Evolutionary conservation across 2,888 invertebrate genomes (phyloP), one percentile per base, ranked within the genome.

Genomic region (Chesias legatella): DNA sequence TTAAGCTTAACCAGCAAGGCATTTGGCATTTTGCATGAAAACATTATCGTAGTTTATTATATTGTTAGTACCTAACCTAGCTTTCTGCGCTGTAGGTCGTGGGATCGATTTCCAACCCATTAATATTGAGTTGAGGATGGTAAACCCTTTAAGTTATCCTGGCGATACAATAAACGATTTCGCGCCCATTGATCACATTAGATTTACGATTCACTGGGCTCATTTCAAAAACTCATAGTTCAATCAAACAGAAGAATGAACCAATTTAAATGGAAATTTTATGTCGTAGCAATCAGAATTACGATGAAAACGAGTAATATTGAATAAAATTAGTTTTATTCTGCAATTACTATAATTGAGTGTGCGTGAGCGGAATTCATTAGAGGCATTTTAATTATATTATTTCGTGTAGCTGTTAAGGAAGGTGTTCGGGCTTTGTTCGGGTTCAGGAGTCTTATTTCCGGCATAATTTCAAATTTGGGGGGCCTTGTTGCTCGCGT

Each of bases 231-330:
- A 29, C 35, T 40, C 36, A 41, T 48, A 49, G 33, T 34, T 43
- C 39, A 51, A 50, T 48, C 34, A 28, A 10, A 36, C 25, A 32
- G 17, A 43, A 37, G 30, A 33, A 44, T 41, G 39, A 32, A 40
- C 60, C 59, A 53, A 63, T 64, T 65, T 56, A 63, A 65, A 69
- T 68, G 58, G 50, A 56, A 71, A 66, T 67, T 34, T 34, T 30
- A 37, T 33, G 37, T 33, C 44, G 25, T 33, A 42, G 40, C 48
- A 32, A 42, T 33, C 43, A 48, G 39, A 51, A 51, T 48, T 24
- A 41, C 48, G 54, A 51, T 46, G 50, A 45, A 50, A 49, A 48
- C 45, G 45, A 43, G 37, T 36, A 43, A 51, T 48, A 45, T 53
- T 51, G 37, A 43, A 51, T 56, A 44, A 48, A 48, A 47, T 53